phyloP scores from a whole-genome alignment of 1,140 invertebrate genomes.

The Brachionus koreanus region DNA sequence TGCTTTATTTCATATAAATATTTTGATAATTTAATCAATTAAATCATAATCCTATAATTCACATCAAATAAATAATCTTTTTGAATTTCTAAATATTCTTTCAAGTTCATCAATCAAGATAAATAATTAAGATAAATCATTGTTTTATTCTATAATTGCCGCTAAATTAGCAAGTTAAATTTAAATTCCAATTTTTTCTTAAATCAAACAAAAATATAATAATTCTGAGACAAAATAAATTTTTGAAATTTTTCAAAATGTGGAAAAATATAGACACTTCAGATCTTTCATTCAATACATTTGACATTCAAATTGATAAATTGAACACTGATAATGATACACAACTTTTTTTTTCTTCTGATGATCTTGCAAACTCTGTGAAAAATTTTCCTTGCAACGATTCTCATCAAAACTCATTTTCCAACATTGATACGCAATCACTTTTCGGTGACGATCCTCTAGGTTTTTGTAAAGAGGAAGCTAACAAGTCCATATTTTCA shows the following conservation, averaged over 20 bases:
- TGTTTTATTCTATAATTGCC: conserved; percentile 25
- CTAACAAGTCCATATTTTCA: not conserved
- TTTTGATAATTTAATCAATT: too few species aligned
- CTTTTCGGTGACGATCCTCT: not conserved
- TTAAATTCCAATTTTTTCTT: not conserved
- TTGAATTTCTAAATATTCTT: not conserved
- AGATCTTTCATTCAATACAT: not conserved
- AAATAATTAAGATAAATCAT: not conserved
- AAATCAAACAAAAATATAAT: not conserved
- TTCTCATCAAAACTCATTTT: not conserved
- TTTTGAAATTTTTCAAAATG: not conserved
- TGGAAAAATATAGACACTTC: not conserved
- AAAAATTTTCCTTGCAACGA: not conserved
- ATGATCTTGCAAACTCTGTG: not conserved
- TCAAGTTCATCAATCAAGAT: not conserved
- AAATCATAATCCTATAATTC: not conserved
- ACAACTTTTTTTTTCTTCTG: not conserved
- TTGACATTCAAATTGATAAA: not conserved
- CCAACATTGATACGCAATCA: not conserved
- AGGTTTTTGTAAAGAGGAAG: not conserved
- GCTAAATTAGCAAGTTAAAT: conserved; percentile 20
- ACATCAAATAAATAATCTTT: not conserved
- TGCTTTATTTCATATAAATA: too few species aligned
- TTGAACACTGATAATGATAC: not conserved
- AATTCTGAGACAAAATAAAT: not conserved